Conservation (phyloP, 1,140 invertebrate genomes). For the Pogonomyrmex barbatus region DNA sequence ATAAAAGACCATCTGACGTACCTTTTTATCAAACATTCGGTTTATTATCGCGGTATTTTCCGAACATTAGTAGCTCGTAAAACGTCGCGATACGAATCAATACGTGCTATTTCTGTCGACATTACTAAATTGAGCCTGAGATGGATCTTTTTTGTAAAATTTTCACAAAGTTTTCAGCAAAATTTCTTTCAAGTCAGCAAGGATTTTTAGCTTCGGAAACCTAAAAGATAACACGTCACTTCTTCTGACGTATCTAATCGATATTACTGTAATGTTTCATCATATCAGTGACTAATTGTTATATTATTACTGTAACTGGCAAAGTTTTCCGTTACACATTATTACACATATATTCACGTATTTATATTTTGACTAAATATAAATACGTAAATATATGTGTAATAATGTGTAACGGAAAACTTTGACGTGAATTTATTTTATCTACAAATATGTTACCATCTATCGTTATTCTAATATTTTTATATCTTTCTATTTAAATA, state of each 20-base stretch:
- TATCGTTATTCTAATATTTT: neutral
- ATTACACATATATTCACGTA: neutral
- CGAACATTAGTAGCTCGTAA: neutral
- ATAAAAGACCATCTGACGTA: slow-evolving; percentile 28
- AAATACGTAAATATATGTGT: too few relatives aligned
- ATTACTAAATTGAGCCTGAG: neutral
- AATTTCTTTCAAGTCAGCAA: too few relatives aligned
- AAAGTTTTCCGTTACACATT: neutral
- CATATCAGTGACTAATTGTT: neutral
- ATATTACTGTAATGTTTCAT: neutral
- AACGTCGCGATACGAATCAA: neutral
- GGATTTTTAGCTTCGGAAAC: neutral
- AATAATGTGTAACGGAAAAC: too few relatives aligned
- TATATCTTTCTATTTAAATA: neutral
- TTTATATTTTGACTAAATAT: too few relatives aligned
- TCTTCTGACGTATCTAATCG: neutral
- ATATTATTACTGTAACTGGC: neutral
- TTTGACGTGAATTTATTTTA: too few relatives aligned
- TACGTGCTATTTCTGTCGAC: neutral
- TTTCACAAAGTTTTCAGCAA: neutral
- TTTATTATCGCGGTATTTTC: slow-evolving; percentile 36
- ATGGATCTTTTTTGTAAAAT: too few relatives aligned
- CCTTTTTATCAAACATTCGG: slow-evolving; percentile 33
- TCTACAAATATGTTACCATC: neutral
- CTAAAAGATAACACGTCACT: neutral